Conservation (phyloP, 2,113 vertebrate genomes). For the Periophthalmus modestus region DNA sequence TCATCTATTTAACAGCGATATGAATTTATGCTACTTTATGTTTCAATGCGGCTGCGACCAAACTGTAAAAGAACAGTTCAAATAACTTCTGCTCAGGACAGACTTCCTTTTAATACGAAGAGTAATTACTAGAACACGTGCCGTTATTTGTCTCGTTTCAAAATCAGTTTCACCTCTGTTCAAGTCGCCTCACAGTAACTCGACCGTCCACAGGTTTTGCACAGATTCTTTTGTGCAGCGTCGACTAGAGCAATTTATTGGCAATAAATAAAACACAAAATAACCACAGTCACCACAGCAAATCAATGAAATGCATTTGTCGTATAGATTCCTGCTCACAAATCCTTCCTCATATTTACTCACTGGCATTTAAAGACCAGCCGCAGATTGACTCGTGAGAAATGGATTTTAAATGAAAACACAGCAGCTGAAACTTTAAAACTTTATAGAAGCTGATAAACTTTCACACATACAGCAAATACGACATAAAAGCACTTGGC, state of each 20-base stretch:
- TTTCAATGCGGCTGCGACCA: neutral
- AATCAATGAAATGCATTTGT: no score
- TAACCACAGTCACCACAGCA: no score
- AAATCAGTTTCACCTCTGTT: no score
- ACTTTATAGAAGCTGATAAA: neutral
- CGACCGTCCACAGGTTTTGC: neutral
- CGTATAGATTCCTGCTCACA: neutral
- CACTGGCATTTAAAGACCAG: no score
- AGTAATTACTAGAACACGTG: no score
- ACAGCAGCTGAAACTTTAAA: neutral
- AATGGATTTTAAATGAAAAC: neutral
- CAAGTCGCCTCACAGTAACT: neutral
- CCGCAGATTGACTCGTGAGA: neutral
- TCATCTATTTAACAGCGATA: neutral
- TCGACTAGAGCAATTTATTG: no score
- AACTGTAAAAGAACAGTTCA: neutral
- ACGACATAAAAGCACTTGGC: neutral
- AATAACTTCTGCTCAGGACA: no score
- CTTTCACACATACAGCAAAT: neutral
- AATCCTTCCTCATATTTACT: neutral
- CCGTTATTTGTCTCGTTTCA: neutral
- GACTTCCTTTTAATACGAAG: no score
- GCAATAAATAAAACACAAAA: no score
- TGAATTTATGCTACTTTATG: neutral
- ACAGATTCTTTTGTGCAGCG: neutral